Evolutionary conservation across 2,797 vertebrate species (phyloP).

Genomic region (Rhodeus uyekii): DNA sequence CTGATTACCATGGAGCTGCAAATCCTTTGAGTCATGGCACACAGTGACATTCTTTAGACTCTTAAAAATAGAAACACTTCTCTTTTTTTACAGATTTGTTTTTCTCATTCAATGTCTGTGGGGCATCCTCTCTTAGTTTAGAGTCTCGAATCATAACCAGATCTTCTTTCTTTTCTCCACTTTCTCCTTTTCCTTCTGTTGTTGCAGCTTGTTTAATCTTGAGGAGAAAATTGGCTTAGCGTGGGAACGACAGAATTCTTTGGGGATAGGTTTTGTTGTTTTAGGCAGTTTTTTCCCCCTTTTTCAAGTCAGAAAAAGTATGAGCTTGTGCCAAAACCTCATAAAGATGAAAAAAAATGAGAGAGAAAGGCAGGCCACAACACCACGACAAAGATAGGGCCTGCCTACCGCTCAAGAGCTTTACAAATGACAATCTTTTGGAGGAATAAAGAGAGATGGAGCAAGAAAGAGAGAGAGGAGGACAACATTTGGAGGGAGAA

Average conservation of each 20-base stretch:
- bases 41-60: slow-evolving; percentile 74
- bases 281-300: slow-evolving; percentile 61
- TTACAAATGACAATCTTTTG: slow-evolving; percentile 78
- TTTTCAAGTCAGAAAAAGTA: slow-evolving; percentile 67
- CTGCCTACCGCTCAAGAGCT: slow-evolving; percentile 74
- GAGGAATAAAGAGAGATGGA: slow-evolving; percentile 57
- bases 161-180: slow-evolving; percentile 59
- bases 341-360: slow-evolving; percentile 74
- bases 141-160: slow-evolving; percentile 78
- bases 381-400: slow-evolving; percentile 77
- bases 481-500: slow-evolving; percentile 57
- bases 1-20: slow-evolving; percentile 78
- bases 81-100: slow-evolving; percentile 72
- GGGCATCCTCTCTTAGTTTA: slow-evolving; percentile 74
- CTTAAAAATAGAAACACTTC: slow-evolving; percentile 83
- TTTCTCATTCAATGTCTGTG: slow-evolving; percentile 73
- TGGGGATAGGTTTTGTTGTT: slow-evolving; percentile 75
- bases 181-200: slow-evolving; percentile 67
- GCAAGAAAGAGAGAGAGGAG: slow-evolving; percentile 51
- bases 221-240: slow-evolving; percentile 76
- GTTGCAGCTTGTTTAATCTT: slow-evolving; percentile 78
- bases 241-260: slow-evolving; percentile 78
- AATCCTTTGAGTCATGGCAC: slow-evolving; percentile 79
- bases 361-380: slow-evolving; percentile 72
- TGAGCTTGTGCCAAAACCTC: slow-evolving; percentile 78